Evolutionary conservation across 1,140 invertebrate genomes (phyloP), one percentile per base, ranked within the genome.

Genomic region (Bathynomus jamesi): DNA sequence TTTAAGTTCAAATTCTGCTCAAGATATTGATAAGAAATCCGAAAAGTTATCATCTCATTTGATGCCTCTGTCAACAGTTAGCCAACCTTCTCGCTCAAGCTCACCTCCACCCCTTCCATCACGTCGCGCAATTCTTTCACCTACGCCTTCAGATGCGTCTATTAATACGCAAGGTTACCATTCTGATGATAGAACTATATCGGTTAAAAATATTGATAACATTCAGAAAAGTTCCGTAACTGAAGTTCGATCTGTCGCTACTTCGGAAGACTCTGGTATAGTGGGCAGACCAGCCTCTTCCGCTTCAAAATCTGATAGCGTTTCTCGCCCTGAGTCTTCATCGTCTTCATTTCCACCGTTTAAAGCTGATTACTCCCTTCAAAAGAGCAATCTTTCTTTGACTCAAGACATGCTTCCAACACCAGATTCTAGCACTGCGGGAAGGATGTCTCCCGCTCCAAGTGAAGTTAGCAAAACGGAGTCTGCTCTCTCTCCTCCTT

Each of bases 401-500:
- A 79, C 79, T 2, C 76, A 78, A 8, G 79, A 80, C 69, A 73
- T 80, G 24, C 75, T 81, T 10, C 74, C 78, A 10, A 73, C 73
- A 5, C 69, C 75, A 24, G 78, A 78, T 72, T 79, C 78, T 4
- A 78, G 76, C 53, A 80, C 79, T 46, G 79, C 75, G 27, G 80
- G 80, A 25, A 73, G 80, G 10, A 78, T 79, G 67, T 81, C 80
- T 2, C 80, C 81, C 7, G 80, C 81, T 25, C 80, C 81, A 10
- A 80, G 79, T 46, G 81, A 82, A 53, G 78, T 81, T 8, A 80
- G 79, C 28, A 81, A 81, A 63, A 79, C 81, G 28, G 81, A 81
- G 65, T 80, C 80, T 65, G 80, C 79, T 7, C 71, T 80, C n/a
- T 81, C 80, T 7, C 80, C 80, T 30, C 79, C 80, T 29, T 79